These are phyloP conservation scores for Lycocerus yunnanus DNA, from an alignment of 2,888 invertebrate genomes.

Conservation along the genomic window DNA sequence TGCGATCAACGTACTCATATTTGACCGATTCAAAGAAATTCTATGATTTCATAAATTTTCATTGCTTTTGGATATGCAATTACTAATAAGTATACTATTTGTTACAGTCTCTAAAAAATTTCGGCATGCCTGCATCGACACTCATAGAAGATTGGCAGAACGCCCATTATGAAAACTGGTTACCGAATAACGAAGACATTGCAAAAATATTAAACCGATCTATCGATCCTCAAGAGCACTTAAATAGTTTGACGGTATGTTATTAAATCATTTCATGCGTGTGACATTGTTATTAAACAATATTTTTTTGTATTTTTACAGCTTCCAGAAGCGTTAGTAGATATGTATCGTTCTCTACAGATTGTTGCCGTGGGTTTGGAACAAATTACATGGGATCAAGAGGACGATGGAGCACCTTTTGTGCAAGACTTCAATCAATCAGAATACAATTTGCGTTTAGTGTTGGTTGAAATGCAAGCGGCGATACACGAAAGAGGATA, in stretches of 20 bases:
- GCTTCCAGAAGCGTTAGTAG: slow-evolving; percentile 43
- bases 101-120: slow-evolving; percentile 57
- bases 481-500: slow-evolving; percentile 58
- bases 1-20: slow-evolving; percentile 1
- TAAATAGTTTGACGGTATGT: slow-evolving; percentile 57
- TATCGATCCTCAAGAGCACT: slow-evolving; percentile 49
- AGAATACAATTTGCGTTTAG: slow-evolving; percentile 64
- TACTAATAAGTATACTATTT: slow-evolving; percentile 35
- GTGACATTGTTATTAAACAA: background rate
- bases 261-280: background rate
- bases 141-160: slow-evolving; percentile 55
- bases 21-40: slow-evolving; percentile 29
- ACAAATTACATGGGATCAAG: slow-evolving; percentile 65
- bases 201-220: slow-evolving; percentile 58
- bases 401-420: slow-evolving; percentile 57
- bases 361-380: slow-evolving; percentile 72
- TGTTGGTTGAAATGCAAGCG: slow-evolving; percentile 72
- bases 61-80: too few species aligned
- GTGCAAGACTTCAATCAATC: slow-evolving; percentile 61
- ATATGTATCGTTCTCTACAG: slow-evolving; percentile 71
- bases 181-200: slow-evolving; percentile 56
- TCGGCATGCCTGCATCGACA: slow-evolving; percentile 52
- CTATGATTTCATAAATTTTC: background rate
- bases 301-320: slow-evolving; percentile 20
- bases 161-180: slow-evolving; percentile 56